Base-by-base conservation (phyloP, 1,140 invertebrate species). In the Schlechtendalia chinensis region DNA sequence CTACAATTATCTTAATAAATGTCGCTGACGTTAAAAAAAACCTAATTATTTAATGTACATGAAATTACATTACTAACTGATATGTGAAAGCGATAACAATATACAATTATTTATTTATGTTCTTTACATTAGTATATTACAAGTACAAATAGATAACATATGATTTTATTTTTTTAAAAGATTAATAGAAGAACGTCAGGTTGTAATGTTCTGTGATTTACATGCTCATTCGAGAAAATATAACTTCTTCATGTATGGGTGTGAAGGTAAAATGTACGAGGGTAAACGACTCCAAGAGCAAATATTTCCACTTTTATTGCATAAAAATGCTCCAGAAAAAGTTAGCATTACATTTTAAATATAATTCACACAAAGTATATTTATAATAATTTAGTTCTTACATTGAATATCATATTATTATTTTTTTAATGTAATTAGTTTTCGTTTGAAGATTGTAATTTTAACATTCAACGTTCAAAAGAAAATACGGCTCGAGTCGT, bases 201-300 rank as follows among this genome's bases (percentile, higher is more conserved):
- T 96, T 29, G 91, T 94, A 81, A 92, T 98, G 87, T 98, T 95
- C 85, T 96, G 96, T 86, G 97, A 98, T 88, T 90, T 97, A 83
- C 96, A 98, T 86, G 96, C 95, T 56, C 96, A 98, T 87, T 98
- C 96, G 8, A 88, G 96, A 80, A 93, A 93, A 85, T 94, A 96
- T 86, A 98, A 98, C 86, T 91, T 98, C 83, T 98, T 98, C 85
- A 92, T 97, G 83, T 98, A 97, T 86, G 96, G 97, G 82, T 98
- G 96, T 88, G 95, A 97, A 88, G 96, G 93, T 86, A 90, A 93
- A 84, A 88, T 91, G 83, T 82, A 83, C 12, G 89, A 90, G 56
- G 91, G 93, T n/a, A 91, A 90, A 84, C 90, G 89, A 85, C 87
- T 96, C 24, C 90, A 93, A 53, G 95, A 97, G 86, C 93, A 96